Base-by-base conservation (phyloP, 2,888 invertebrate species). In the Seira sanloemensis region DNA sequence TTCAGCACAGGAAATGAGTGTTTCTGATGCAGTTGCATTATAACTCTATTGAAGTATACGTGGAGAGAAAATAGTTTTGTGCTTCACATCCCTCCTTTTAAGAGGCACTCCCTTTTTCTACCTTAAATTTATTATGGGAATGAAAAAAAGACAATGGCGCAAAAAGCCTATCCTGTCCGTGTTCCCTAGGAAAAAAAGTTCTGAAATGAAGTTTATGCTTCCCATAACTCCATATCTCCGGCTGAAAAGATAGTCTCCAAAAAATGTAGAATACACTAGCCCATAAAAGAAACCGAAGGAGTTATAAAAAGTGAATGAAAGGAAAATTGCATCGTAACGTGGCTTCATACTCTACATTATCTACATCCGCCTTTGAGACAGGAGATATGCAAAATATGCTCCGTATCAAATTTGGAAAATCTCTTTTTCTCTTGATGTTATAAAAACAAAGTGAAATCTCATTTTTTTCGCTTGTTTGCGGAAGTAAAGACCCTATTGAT, bases 1-100 rank as follows among this genome's bases (percentile, higher is more conserved):
- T 83, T 83, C 83, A 83, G 76, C 27, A 24, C 76, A 76, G 76
- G 76, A 76, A 76, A 76, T 76, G 76, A 76, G 76, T 76, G 65
- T 76, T n/a, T 50, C 50, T 12, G 50, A 50, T 50, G 76, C 76
- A 76, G 67, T 76, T 76, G 76, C 76, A 76, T 76, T 68, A 76
- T 76, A 76, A 76, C 67, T 76, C 76, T 76, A 67, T 76, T 50
- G 50, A 50, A 50, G n/a, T n/a, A 50, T n/a, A 50, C 50, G 12
- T 50, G 50, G 50, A 50, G 50, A 50, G n/a, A 50, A 50, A 50
- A 50, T 50, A 50, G 2, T 50, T 18, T 50, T 50, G n/a, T 50
- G 50, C 50, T 50, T 50, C n/a, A n/a, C n/a, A n/a, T n/a, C n/a
- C n/a, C n/a, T n/a, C n/a, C n/a, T n/a, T 50, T 50, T 12, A 50